Evolutionary conservation across 1,140 invertebrate genomes (phyloP), one percentile per base, ranked within the genome.

Genomic region (Vanessa atalanta): DNA sequence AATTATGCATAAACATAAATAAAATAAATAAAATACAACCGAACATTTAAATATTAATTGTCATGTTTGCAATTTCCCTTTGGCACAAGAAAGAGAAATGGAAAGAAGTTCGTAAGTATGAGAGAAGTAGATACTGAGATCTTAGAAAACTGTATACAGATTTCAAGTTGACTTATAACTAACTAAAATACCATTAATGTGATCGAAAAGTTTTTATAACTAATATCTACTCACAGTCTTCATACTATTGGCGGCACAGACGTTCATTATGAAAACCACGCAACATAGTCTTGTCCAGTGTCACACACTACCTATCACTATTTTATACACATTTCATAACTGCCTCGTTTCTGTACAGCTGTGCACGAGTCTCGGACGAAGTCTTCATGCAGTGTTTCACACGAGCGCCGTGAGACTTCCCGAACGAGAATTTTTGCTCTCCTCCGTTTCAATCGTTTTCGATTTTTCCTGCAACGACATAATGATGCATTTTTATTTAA

Each of bases 91-190:
- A 85, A 88, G 85, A 88, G 83, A 88, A 83, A 83, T 68, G n/a
- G 65, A 73, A 47, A 72, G 26, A 68, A 55, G 65, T 55, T 3
- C 37, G 64, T 47, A 65, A 63, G 23, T 71, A 57, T 68, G 69
- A 65, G 53, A 68, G 31, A 69, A 71, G 63, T 80, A 84, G 79
- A 87, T 81, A 77, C 78, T 87, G 88, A 90, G 87, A 90, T 89
- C 87, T 87, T 83, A 85, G 89, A 88, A 89, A 89, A 91, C 86
- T 86, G 83, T 87, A 84, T 84, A 88, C 81, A 89, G 80, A 83
- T 79, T 88, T 86, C 83, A 76, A 80, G 81, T 80, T 70, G 65
- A 74, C 77, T 51, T 86, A 84, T 67, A 72, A 72, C 69, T 74
- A 65, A 60, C 50, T 67, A 64, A 26, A 68, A 68, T 78, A 81